Conservation (phyloP, 2,888 invertebrate species). For the Aspidapion aeneum region DNA sequence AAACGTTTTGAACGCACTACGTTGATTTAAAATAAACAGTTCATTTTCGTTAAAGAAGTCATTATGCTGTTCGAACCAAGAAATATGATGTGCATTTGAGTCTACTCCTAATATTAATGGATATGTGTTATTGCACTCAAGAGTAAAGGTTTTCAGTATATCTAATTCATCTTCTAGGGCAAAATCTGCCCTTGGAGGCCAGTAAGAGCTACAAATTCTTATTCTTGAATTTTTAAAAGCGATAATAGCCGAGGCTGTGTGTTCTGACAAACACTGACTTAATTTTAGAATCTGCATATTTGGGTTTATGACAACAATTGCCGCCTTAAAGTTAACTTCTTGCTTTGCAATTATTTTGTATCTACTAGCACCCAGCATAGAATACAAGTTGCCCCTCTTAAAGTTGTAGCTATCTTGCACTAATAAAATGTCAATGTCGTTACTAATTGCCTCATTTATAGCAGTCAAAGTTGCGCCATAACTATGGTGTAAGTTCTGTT, state of each 20-base stretch:
- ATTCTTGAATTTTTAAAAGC: neutral
- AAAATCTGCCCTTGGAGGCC: neutral
- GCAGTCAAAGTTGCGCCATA: neutral
- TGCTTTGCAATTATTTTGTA: neutral
- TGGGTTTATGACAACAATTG: neutral
- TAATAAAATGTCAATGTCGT: neutral
- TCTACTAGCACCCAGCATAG: neutral
- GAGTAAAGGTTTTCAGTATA: neutral
- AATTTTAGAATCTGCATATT: neutral
- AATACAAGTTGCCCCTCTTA: neutral
- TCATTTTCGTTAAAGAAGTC: neutral
- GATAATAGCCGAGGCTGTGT: neutral
- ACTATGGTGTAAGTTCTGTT: constrained; percentile 3
- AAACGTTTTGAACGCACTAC: neutral
- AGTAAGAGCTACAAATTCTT: neutral
- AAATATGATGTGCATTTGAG: neutral
- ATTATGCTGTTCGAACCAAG: neutral
- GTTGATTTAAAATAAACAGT: neutral
- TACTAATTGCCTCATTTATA: neutral
- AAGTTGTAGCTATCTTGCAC: neutral
- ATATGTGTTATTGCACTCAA: neutral
- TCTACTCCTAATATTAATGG: neutral
- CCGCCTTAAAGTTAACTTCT: neutral
- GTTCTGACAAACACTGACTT: neutral
- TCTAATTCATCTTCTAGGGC: neutral